A percentile compares a stretch with the other conserved stretches of the same genome.
Evolutionary conservation across 1,140 invertebrate genomes (phyloP).

Genomic region (Tetramorium simillimum): DNA sequence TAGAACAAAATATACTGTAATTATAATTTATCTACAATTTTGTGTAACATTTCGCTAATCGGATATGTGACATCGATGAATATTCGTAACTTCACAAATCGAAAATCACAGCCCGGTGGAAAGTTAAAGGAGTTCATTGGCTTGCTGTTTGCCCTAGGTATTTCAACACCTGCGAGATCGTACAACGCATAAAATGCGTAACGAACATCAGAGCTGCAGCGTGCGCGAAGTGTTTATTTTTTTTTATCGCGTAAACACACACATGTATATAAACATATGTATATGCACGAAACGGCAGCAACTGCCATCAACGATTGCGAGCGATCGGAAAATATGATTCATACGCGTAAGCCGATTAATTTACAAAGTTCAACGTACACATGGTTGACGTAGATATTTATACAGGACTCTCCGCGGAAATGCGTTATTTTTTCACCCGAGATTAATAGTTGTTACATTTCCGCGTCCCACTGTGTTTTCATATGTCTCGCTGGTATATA

Average conservation of each 20-base stretch:
- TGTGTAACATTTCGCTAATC: neutral
- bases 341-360: slow-evolving; percentile 70
- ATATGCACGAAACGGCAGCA: slow-evolving; percentile 10
- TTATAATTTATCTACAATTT: slow-evolving; percentile 5
- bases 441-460: slow-evolving; percentile 58
- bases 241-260: slow-evolving; percentile 33
- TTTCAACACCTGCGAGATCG: slow-evolving; percentile 26
- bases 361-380: slow-evolving; percentile 65
- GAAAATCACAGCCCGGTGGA: neutral
- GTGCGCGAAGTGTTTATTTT: slow-evolving; percentile 44
- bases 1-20: neutral
- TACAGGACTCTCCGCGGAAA: slow-evolving; percentile 47
- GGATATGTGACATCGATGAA: neutral
- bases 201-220: slow-evolving; percentile 13
- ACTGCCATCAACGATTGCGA: slow-evolving; percentile 45
- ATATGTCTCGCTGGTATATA: slow-evolving; percentile 14
- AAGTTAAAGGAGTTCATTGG: neutral
- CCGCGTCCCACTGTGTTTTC: slow-evolving; percentile 7
- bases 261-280: slow-evolving; percentile 17
- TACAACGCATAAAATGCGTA: slow-evolving; percentile 16
- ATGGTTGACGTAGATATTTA: slow-evolving; percentile 54
- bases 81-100: neutral
- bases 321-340: slow-evolving; percentile 70
- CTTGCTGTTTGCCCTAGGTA: neutral
- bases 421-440: slow-evolving; percentile 51